Evolutionary conservation across 2,113 vertebrate species (phyloP).

Genomic region (Phycodurus eques): DNA sequence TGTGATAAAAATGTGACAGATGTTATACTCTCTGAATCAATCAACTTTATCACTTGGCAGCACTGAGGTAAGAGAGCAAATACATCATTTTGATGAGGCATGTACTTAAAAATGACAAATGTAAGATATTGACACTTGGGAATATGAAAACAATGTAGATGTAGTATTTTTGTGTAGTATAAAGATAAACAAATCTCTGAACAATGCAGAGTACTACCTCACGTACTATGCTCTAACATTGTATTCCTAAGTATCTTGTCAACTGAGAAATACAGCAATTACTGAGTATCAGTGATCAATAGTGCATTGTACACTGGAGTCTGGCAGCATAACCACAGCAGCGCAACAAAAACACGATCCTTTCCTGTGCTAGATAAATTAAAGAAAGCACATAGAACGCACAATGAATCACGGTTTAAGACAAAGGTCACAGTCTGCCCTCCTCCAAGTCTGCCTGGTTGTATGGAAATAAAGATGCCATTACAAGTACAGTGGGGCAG

Average conservation of each 20-base stretch:
- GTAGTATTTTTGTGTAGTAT: not conserved
- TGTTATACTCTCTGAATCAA: constrained; percentile 23
- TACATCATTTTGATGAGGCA: constrained; percentile 19
- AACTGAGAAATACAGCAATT: constrained; percentile 9
- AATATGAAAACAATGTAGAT: not conserved
- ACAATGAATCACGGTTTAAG: constrained; percentile 20
- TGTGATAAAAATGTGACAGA: constrained; percentile 17
- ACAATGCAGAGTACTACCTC: not conserved
- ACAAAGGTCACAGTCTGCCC: constrained; percentile 36
- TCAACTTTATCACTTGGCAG: constrained; percentile 11
- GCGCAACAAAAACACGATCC: constrained; percentile 19
- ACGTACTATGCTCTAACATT: constrained; percentile 18
- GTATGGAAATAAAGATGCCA: constrained; percentile 44
- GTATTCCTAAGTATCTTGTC: constrained; percentile 25
- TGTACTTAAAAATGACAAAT: constrained; percentile 12
- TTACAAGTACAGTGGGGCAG: constrained; percentile 14
- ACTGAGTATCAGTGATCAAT: constrained; percentile 29
- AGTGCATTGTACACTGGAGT: constrained; percentile 19
- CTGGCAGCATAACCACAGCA: constrained; percentile 12
- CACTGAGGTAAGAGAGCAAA: constrained; percentile 9
- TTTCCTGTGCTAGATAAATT: constrained; percentile 18
- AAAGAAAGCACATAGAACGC: constrained; percentile 12
- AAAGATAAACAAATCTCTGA: not conserved
- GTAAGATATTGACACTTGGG: not conserved
- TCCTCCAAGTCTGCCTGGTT: constrained; percentile 23